A percentile compares a stretch with the other conserved stretches of the same genome.
These are phyloP conservation scores for Disparrhopalites patrizii DNA, from an alignment of 2,888 invertebrate species.

Conservation along the genomic window DNA sequence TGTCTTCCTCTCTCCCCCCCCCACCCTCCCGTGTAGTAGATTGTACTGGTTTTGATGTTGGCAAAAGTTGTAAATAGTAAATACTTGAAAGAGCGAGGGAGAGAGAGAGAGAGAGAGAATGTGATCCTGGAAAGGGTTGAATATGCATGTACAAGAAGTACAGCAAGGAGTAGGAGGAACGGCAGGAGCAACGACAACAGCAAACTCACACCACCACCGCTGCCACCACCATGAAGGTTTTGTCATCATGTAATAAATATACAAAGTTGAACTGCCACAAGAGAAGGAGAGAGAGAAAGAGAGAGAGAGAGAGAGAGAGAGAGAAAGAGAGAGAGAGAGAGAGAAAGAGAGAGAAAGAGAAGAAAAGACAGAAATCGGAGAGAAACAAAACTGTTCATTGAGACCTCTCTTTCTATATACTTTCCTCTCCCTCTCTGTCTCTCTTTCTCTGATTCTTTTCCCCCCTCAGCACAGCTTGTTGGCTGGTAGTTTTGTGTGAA, in stretches of 20 bases:
- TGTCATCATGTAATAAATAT: slow-evolving; percentile 49
- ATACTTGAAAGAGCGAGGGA: slow-evolving; percentile 20
- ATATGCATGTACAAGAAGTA: too few relatives aligned
- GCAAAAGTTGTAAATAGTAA: neutral
- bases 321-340: slow-evolving; percentile 1
- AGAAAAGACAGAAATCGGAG: neutral
- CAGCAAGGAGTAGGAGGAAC: too few relatives aligned
- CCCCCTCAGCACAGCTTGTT: neutral
- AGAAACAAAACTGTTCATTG: neutral
- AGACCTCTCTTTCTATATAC: neutral
- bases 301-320: neutral
- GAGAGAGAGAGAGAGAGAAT: slow-evolving; percentile 10
- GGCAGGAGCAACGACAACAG: too few relatives aligned
- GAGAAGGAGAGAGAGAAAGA: neutral
- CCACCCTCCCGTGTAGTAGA: neutral
- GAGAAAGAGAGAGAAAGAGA: neutral
- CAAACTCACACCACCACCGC: too few relatives aligned
- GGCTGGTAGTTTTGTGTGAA: neutral
- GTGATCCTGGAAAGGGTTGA: slow-evolving; percentile 14
- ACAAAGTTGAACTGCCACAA: slow-evolving; percentile 34
- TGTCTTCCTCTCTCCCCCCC: too few relatives aligned
- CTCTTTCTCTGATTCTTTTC: neutral
- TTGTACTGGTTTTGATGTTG: neutral
- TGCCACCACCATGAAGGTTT: too few relatives aligned
- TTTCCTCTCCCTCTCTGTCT: neutral